Evolutionary conservation across 2,888 invertebrate species (phyloP).

Genomic region (Lasioglossum villosulum): DNA sequence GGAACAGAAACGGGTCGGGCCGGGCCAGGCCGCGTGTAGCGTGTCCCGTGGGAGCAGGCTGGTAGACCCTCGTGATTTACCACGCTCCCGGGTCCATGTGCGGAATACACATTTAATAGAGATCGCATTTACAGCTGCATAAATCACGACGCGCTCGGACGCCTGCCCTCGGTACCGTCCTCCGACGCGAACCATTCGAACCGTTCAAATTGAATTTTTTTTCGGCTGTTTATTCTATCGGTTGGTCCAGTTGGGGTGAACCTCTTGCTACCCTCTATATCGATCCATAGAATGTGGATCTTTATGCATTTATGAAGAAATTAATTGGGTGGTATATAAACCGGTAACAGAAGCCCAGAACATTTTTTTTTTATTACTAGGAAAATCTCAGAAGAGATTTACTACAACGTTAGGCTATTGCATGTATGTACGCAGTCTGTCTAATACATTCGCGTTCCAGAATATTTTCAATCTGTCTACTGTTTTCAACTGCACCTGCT

Average conservation of each 20-base stretch:
- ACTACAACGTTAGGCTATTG: too few species aligned
- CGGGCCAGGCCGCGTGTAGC: slow-evolving; percentile 2
- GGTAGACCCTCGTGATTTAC: slow-evolving; percentile 59
- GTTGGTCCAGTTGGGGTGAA: neutral
- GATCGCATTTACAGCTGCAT: slow-evolving; percentile 58
- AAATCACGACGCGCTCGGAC: slow-evolving; percentile 50
- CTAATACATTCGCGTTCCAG: neutral
- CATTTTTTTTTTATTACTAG: too few species aligned
- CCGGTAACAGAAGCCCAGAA: too few species aligned
- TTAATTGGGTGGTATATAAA: too few species aligned
- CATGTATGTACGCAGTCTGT: too few species aligned
- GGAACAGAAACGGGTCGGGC: slow-evolving; percentile 13
- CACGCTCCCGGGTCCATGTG: slow-evolving; percentile 37
- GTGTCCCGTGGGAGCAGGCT: slow-evolving; percentile 45
- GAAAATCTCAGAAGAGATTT: too few species aligned
- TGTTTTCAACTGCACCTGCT: neutral
- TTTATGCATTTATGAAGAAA: too few species aligned
- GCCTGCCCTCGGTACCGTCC: neutral
- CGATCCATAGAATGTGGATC: too few species aligned
- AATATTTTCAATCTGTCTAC: neutral
- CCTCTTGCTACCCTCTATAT: neutral
- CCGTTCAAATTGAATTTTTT: neutral
- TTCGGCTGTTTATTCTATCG: neutral
- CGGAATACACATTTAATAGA: slow-evolving; percentile 64
- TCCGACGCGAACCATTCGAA: neutral